Evolutionary conservation across 1,140 invertebrate species (phyloP).

Genomic region (Aculops lycopersici): DNA sequence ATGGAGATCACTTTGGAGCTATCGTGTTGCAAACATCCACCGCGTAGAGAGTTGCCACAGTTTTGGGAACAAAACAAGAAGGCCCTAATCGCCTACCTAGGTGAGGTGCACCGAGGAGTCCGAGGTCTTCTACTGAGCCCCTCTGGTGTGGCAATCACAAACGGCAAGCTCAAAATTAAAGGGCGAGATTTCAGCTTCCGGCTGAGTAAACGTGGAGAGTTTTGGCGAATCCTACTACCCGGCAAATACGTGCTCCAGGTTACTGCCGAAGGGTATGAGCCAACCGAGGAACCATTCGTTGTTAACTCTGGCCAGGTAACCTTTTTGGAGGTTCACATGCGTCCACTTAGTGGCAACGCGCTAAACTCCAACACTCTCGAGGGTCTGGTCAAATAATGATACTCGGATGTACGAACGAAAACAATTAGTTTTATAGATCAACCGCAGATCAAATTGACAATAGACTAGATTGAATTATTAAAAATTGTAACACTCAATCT

Average conservation of each 20-base stretch:
- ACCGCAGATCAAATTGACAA: too few species aligned
- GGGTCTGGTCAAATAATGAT: too few species aligned
- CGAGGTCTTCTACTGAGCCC: constrained; percentile 50
- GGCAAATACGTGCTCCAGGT: constrained; percentile 51
- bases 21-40: constrained; percentile 83
- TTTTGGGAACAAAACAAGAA: constrained; percentile 85
- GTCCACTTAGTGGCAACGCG: too few species aligned
- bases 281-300: constrained; percentile 6
- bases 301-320: not conserved
- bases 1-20: constrained; percentile 94
- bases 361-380: too few species aligned
- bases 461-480: too few species aligned
- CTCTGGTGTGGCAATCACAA: constrained; percentile 40
- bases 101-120: constrained; percentile 39
- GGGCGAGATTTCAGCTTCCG: constrained; percentile 51
- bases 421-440: too few species aligned
- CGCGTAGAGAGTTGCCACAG: constrained; percentile 38
- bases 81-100: constrained; percentile 50
- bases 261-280: constrained; percentile 11
- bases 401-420: too few species aligned
- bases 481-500: too few species aligned
- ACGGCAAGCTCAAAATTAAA: constrained; percentile 46
- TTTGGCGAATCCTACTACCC: constrained; percentile 53
- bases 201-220: constrained; percentile 66
- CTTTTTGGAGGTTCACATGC: not conserved